Percentiles rank a stretch among this genome's conserved stretches.
Evolutionary conservation across 2,113 vertebrate genomes (phyloP).

Genomic region (Chloebia gouldiae): DNA sequence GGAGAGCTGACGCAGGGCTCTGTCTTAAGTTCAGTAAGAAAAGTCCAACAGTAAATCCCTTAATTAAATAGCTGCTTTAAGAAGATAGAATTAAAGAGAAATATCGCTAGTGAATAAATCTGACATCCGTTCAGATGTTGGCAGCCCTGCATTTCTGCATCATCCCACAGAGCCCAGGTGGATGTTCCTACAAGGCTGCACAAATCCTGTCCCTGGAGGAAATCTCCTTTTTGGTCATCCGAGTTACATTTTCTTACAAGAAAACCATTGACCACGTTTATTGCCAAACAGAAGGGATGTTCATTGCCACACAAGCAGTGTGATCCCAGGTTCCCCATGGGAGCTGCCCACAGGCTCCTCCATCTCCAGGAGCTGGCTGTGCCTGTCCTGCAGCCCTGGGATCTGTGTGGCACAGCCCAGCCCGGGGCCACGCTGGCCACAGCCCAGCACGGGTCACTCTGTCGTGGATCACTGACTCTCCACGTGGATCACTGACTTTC

Average conservation of each 20-base stretch:
- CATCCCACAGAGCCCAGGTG: neutral
- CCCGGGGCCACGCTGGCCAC: neutral
- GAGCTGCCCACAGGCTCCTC: neutral
- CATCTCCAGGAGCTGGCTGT: accelerated
- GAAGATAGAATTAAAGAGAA: neutral
- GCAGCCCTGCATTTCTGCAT: neutral
- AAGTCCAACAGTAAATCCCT: neutral
- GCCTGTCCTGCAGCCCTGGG: neutral
- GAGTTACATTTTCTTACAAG: neutral
- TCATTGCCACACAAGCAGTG: neutral
- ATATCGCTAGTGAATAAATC: neutral
- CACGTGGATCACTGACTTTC: neutral
- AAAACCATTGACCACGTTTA: neutral
- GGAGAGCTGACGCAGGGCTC: neutral
- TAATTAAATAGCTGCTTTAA: neutral
- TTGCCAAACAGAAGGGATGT: neutral
- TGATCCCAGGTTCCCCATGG: accelerated
- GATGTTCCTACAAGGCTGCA: neutral
- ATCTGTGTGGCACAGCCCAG: neutral
- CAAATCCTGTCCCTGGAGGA: neutral
- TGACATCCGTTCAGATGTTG: neutral
- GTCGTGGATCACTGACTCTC: neutral
- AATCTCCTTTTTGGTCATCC: neutral
- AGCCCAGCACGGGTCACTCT: neutral
- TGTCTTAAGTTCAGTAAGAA: neutral